Evolutionary conservation across 2,888 invertebrate species (phyloP).

Genomic region (Thymelicus lineola): DNA sequence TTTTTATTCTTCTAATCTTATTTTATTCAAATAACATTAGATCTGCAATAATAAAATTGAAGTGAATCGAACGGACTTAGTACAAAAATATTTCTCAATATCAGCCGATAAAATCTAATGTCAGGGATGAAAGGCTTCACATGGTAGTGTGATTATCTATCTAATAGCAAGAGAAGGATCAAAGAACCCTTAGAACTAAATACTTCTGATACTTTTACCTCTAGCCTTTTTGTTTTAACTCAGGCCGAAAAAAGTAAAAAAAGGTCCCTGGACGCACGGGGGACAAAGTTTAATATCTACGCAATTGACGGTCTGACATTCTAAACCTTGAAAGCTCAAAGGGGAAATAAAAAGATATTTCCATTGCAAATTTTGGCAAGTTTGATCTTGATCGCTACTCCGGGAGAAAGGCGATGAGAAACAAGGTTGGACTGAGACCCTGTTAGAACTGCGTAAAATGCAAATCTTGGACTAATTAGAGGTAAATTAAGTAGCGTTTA

Average conservation of each 20-base stretch:
- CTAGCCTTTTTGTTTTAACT: neutral
- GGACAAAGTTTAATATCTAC: conserved; percentile 49
- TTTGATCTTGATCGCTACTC: conserved; percentile 63
- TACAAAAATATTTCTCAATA: too few relatives aligned
- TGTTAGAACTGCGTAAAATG: conserved; percentile 55
- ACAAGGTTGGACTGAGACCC: conserved; percentile 52
- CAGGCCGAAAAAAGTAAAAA: conserved; percentile 24
- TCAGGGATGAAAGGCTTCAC: too few relatives aligned
- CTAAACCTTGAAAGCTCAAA: conserved; percentile 66
- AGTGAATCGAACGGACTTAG: too few relatives aligned
- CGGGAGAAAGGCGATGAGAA: conserved; percentile 56
- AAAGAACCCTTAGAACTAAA: neutral
- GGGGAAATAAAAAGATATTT: conserved; percentile 74
- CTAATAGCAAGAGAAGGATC: neutral
- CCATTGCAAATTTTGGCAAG: conserved; percentile 56
- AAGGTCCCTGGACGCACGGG: conserved; percentile 29
- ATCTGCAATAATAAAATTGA: too few relatives aligned
- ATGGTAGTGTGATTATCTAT: too few relatives aligned
- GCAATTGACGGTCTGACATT: conserved; percentile 60
- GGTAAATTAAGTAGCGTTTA: conserved; percentile 64
- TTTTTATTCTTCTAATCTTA: too few relatives aligned
- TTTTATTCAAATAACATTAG: too few relatives aligned
- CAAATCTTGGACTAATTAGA: conserved; percentile 49
- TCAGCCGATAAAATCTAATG: too few relatives aligned
- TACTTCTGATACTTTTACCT: too few relatives aligned